phyloP scores from a whole-genome alignment of 1,140 invertebrate genomes.

The Zaprionus davidi region DNA sequence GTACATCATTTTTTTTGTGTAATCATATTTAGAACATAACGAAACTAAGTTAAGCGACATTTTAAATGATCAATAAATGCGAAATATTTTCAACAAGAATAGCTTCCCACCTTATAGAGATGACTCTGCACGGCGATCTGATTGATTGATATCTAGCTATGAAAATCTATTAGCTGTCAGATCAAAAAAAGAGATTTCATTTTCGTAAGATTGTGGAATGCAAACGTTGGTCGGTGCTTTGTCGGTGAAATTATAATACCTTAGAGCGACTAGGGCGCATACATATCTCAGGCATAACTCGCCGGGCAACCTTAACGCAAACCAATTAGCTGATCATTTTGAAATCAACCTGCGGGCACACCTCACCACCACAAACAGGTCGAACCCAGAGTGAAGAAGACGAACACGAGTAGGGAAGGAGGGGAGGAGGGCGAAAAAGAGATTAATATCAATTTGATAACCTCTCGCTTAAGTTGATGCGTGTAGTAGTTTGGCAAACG shows the following conservation, averaged over 20 bases:
- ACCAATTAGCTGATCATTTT: constrained; percentile 40
- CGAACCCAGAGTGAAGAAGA: constrained; percentile 10
- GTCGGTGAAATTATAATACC: neutral
- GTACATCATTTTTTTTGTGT: constrained; percentile 45
- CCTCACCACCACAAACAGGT: constrained; percentile 14
- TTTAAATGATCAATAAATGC: constrained; percentile 66
- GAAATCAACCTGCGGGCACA: constrained; percentile 37
- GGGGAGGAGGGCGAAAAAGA: neutral
- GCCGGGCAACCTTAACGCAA: constrained; percentile 21
- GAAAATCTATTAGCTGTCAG: neutral
- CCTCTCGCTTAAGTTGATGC: constrained; percentile 15
- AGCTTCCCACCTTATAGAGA: no score
- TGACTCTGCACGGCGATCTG: no score
- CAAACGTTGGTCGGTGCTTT: neutral
- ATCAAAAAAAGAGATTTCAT: neutral
- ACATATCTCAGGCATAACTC: neutral
- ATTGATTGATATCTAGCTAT: neutral
- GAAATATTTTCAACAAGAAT: constrained; percentile 53
- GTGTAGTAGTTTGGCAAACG: neutral
- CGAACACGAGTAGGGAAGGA: neutral
- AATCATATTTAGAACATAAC: constrained; percentile 49
- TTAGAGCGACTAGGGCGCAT: neutral
- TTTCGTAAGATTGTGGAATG: constrained; percentile 3
- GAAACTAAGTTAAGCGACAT: constrained; percentile 47
- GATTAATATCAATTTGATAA: constrained; percentile 41